Conservation (phyloP, 2,113 vertebrate genomes). For the Megatriorchis doriae region DNA sequence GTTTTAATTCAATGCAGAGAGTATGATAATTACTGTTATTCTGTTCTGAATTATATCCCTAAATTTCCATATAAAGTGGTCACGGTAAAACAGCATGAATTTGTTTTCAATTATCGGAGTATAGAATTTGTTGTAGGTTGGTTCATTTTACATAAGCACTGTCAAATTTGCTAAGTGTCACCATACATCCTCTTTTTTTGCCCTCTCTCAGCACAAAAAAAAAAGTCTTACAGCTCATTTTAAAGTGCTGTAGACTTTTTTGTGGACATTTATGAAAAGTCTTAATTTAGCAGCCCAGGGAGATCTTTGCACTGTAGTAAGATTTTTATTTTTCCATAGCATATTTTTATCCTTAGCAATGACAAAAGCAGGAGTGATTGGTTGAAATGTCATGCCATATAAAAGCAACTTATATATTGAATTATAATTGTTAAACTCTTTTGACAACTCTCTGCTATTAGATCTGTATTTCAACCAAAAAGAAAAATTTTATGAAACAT, state of each 20-base stretch:
- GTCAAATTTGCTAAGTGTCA: slow-evolving; percentile 48
- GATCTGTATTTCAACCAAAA: not conserved
- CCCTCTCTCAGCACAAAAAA: not conserved
- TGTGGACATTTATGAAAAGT: not conserved
- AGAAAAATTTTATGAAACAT: not conserved
- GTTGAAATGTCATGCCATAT: not conserved
- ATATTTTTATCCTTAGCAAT: not conserved
- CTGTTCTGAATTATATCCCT: slow-evolving; percentile 52
- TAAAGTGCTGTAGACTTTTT: not conserved
- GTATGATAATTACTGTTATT: slow-evolving; percentile 55
- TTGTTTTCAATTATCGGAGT: slow-evolving; percentile 56
- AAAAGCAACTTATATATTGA: not conserved
- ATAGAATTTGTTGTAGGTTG: slow-evolving; percentile 52
- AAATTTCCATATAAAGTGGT: slow-evolving; percentile 63
- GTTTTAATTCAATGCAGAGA: slow-evolving; percentile 55
- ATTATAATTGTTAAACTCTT: not conserved
- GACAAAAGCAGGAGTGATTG: not conserved
- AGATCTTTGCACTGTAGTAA: not conserved
- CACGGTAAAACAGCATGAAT: slow-evolving; percentile 60
- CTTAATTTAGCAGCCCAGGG: not conserved
- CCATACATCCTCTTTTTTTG: not conserved
- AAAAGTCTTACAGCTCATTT: not conserved
- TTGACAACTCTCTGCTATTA: not conserved
- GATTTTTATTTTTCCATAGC: not conserved
- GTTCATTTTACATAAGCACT: slow-evolving; percentile 55